Conservation (phyloP, 2,888 invertebrate species). For the Cheilosia scutellata region DNA sequence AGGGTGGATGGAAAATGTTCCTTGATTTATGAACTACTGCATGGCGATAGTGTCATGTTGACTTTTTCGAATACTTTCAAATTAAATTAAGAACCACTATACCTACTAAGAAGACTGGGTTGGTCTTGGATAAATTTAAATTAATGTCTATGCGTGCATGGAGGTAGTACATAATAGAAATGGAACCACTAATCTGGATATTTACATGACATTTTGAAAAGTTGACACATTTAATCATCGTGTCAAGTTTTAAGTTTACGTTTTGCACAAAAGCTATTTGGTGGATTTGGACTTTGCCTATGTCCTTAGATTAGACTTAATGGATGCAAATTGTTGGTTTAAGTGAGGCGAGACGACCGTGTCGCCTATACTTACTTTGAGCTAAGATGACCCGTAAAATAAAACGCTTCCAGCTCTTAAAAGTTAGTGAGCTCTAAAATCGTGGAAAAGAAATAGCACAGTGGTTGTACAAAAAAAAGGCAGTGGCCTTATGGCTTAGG, state of each 20-base stretch:
- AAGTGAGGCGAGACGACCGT: no score
- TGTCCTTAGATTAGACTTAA: no score
- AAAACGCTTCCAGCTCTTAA: no score
- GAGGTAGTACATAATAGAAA: neutral
- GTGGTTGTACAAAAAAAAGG: no score
- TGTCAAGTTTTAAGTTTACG: neutral
- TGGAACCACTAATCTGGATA: neutral
- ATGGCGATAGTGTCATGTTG: slow-evolving; percentile 33
- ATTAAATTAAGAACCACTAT: slow-evolving; percentile 7
- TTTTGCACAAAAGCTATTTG: neutral
- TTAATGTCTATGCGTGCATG: neutral
- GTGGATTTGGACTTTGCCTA: neutral
- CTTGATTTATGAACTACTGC: slow-evolving; percentile 72
- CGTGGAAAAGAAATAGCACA: no score
- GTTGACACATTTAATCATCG: neutral
- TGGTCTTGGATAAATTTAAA: neutral
- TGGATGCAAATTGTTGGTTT: no score
- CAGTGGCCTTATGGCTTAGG: no score
- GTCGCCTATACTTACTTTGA: no score
- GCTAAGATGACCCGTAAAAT: no score
- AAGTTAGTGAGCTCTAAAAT: no score
- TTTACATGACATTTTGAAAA: neutral
- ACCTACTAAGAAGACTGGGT: neutral
- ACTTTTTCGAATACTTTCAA: slow-evolving; percentile 46
- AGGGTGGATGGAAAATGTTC: slow-evolving; percentile 47